Percentiles rank a stretch among this genome's conserved stretches.
Evolutionary conservation across 2,113 vertebrate species (phyloP).

Genomic region (Elaphurus davidianus): DNA sequence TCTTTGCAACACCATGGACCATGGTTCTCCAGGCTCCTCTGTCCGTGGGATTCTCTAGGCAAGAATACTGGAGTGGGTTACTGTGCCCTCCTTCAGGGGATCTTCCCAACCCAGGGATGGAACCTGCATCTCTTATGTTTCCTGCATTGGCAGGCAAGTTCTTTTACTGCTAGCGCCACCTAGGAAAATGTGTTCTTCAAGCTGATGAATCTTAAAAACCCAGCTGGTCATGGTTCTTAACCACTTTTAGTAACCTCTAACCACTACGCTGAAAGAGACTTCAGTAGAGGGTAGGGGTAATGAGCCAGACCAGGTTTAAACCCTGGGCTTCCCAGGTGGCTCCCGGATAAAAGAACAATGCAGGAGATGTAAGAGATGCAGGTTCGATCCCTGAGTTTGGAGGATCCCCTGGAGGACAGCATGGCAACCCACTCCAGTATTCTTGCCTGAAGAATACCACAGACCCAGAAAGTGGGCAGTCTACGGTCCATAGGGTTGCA

Average conservation of each 20-base stretch:
- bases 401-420: not conserved
- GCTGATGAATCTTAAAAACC: slow-evolving; percentile 2
- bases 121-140: not conserved
- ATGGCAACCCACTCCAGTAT: not conserved
- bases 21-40: not conserved
- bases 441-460: not conserved
- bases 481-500: not conserved
- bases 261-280: not conserved
- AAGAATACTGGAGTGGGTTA: not conserved
- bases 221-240: not conserved
- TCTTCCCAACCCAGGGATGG: not conserved
- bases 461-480: not conserved
- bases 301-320: not conserved
- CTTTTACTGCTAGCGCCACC: not conserved
- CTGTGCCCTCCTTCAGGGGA: not conserved
- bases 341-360: not conserved
- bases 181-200: not conserved
- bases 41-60: not conserved
- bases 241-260: slow-evolving; percentile 7
- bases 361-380: not conserved
- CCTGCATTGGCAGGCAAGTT: not conserved
- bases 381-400: not conserved
- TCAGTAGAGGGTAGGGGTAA: not conserved
- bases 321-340: not conserved
- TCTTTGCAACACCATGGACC: not conserved